A percentile compares a stretch with the other conserved stretches of the same genome.
Conservation (phyloP, 2,888 invertebrate genomes). For the Hylaea fasciaria region DNA sequence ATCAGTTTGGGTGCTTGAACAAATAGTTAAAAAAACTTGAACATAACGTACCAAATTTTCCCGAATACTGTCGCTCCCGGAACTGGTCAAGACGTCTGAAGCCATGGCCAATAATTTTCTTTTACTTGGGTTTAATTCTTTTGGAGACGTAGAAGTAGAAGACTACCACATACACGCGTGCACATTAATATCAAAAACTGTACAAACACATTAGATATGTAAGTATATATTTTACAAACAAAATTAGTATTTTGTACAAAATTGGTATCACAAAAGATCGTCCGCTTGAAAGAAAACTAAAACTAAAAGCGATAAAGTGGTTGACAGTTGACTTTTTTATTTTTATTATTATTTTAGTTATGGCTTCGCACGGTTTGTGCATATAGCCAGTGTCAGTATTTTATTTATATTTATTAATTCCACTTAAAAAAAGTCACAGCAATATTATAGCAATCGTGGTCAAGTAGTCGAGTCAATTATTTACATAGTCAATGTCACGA, state of each 20-base stretch:
- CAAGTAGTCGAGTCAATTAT: too few species aligned
- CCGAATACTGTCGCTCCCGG: constrained; percentile 69
- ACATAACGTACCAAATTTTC: constrained; percentile 78
- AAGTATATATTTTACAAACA: background rate
- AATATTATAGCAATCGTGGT: too few species aligned
- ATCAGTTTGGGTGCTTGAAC: background rate
- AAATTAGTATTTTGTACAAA: constrained; percentile 2
- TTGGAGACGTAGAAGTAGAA: background rate
- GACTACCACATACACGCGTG: background rate
- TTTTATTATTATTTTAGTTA: too few species aligned
- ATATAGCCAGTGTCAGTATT: too few species aligned
- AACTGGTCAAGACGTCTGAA: constrained; percentile 62
- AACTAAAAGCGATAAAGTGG: background rate
- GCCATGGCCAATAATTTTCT: constrained; percentile 57
- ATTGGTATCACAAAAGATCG: constrained; percentile 3
- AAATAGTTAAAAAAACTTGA: background rate
- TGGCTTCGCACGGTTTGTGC: too few species aligned
- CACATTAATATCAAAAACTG: background rate
- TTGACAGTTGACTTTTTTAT: too few species aligned
- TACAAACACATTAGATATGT: background rate
- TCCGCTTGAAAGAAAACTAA: background rate
- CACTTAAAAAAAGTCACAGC: too few species aligned
- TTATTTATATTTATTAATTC: too few species aligned
- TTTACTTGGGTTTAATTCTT: background rate
- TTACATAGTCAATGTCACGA: too few species aligned